Base-by-base conservation (phyloP, 2,888 invertebrate species). In the Xestia ashworthii region DNA sequence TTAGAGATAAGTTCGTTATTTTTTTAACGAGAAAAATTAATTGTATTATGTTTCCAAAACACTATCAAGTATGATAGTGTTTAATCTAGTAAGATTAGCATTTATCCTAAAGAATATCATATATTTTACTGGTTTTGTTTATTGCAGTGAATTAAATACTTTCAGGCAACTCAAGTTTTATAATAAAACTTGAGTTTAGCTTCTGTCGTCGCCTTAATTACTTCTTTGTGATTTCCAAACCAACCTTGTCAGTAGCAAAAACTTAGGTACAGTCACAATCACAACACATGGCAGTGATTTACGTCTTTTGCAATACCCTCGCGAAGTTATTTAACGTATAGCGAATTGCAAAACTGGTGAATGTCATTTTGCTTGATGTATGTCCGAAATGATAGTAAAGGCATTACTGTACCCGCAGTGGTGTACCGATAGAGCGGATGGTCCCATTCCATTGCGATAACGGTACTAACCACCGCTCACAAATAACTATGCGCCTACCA, bases 371-470 rank as follows among this genome's bases (percentile, higher is more conserved):
- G 78, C 75, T 88, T 89, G 86, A 90, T 88, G 87, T 87, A 89
- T 87, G 86, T 86, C 91, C 88, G 80, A 91, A 90, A 90, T 88
- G 84, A 90, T 89, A 87, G 88, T 82, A 89, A 84, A 84, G 77
- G 81, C 85, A 87, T 88, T 89, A 87, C 83, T 80, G 78, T 76
- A 85, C 68, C 53, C 85, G 80, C 81, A 89, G 90, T 91, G 88
- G 90, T 91, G 92, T 93, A 92, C 92, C 93, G 92, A 94, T 94
- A 94, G 93, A 94, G 87, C 95, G 94, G 94, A 92, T 93, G 95
- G 93, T 94, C 95, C 91, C 96, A 96, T 96, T 96, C 95, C 95
- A 81, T 76, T 70, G 46, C 80, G 83, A 86, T 96, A 95, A 95
- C 96, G 96, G 96, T 94, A 94, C 90, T 85, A 82, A 85, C 89